A percentile compares a stretch with the other conserved stretches of the same genome.
These are phyloP conservation scores for Eurytoma adleriae DNA, from an alignment of 2,888 invertebrate species.

Conservation along the genomic window DNA sequence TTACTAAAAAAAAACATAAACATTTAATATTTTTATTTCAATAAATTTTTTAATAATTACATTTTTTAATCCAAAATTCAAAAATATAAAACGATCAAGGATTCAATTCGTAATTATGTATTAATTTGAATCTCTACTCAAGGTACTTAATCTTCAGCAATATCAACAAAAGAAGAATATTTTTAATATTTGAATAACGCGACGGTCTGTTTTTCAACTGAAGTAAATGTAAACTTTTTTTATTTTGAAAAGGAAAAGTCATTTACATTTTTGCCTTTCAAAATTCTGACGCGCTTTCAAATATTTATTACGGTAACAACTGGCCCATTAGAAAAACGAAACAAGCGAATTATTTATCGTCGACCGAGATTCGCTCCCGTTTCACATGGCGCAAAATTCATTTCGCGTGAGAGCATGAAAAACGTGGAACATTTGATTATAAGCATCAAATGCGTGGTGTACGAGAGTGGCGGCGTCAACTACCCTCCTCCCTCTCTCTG, in stretches of 20 bases:
- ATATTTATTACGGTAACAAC: slow-evolving; percentile 51
- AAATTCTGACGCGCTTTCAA: not conserved
- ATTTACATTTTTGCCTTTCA: not conserved
- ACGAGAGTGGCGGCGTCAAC: not conserved
- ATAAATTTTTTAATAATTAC: too few relatives aligned
- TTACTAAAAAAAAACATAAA: too few relatives aligned
- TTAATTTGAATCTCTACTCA: too few relatives aligned
- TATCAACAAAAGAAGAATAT: not conserved
- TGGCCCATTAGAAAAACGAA: slow-evolving; percentile 37
- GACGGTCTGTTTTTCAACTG: not conserved
- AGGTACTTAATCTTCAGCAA: too few relatives aligned
- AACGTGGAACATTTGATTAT: slow-evolving; percentile 50
- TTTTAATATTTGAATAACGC: not conserved
- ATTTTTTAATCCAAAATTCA: too few relatives aligned
- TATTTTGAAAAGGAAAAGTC: too few relatives aligned
- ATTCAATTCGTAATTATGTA: too few relatives aligned
- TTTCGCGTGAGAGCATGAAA: slow-evolving; percentile 36
- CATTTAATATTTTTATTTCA: too few relatives aligned
- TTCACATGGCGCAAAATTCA: slow-evolving; percentile 28
- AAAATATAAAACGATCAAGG: too few relatives aligned
- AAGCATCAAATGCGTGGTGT: slow-evolving; percentile 42
- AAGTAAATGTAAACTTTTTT: not conserved
- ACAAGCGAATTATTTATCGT: slow-evolving; percentile 36
- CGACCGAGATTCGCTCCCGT: slow-evolving; percentile 6
- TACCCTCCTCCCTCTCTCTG: not conserved